Base-by-base conservation (phyloP, 1,140 invertebrate species). In the Nasonia vitripennis region DNA sequence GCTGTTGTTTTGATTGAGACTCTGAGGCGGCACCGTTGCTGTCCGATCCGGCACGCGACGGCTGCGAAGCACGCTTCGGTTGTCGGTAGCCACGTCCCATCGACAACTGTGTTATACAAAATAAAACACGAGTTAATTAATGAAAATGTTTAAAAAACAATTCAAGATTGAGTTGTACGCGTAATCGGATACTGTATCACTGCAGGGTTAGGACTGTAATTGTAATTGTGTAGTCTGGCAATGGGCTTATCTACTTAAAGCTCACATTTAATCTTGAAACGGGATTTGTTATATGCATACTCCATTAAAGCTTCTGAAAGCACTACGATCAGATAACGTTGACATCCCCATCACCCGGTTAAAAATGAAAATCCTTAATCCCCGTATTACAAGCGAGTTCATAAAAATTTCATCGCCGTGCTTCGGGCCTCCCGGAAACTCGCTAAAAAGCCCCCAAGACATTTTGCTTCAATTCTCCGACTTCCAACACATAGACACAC, bases 281-380 rank as follows among this genome's bases (percentile, higher is more conserved):
- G 55, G 20, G 55, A 62, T 62, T 62, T 62, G 55, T 62, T n/a
- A 62, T 62, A 62, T 62, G 55, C 55, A 62, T 62, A 62, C 55
- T n/a, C 55, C 55, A 62, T 62, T 62, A 62, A 51, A 51, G 17
- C 55, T 62, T 17, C 5, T 62, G 17, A 62, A 62, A 62, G 55
- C 20, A 62, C 20, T 62, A n/a, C 17, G n/a, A 62, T 62, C 55
- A 4, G 55, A 62, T 62, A 51, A 51, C 14, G 48, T 51, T 51
- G 55, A 62, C 55, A 62, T 20, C 55, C 55, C 55, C 55, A 62
- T 62, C 55, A 20, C 20, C 1, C 55, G n/a, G 0, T 62, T 62
- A 3, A 20, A 62, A 62, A 62, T 62, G 55, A 62, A 62, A 62
- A 62, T 62, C 55, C 20, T 62, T 62, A 62, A 62, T 62, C 55